These are phyloP conservation scores for Elachura formosa DNA, from an alignment of 2,113 vertebrate genomes.

Conservation along the genomic window DNA sequence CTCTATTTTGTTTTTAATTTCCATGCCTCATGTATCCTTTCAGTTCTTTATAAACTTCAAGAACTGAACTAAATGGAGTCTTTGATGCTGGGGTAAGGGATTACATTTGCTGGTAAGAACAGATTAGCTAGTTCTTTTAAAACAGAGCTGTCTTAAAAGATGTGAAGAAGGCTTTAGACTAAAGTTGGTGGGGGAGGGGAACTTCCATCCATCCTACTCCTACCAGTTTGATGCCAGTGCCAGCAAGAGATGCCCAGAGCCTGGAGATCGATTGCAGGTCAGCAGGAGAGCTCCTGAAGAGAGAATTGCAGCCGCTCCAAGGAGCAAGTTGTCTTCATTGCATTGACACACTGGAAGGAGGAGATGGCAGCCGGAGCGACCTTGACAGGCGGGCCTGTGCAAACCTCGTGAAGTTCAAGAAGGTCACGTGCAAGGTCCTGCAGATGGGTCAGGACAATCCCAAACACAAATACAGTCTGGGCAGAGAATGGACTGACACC, in stretches of 20 bases:
- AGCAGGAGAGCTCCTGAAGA: background rate
- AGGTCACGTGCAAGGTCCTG: background rate
- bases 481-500: background rate
- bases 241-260: background rate
- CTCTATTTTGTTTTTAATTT: conserved; percentile 47
- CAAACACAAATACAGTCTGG: background rate
- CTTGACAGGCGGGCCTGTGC: background rate
- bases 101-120: conserved; percentile 35
- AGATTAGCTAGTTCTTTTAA: background rate
- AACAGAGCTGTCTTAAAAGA: conserved; percentile 1
- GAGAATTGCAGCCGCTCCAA: background rate
- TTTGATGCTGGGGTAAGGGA: background rate
- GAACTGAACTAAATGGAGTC: background rate
- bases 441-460: background rate
- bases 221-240: background rate
- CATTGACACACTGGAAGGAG: background rate
- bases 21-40: background rate
- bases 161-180: background rate
- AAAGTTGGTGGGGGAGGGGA: background rate
- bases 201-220: background rate
- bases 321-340: background rate
- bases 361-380: background rate
- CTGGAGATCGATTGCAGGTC: background rate
- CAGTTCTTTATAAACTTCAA: conserved; percentile 4
- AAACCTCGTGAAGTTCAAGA: background rate